Conservation (phyloP, 2,888 invertebrate genomes). For the Drosophila falleni region DNA sequence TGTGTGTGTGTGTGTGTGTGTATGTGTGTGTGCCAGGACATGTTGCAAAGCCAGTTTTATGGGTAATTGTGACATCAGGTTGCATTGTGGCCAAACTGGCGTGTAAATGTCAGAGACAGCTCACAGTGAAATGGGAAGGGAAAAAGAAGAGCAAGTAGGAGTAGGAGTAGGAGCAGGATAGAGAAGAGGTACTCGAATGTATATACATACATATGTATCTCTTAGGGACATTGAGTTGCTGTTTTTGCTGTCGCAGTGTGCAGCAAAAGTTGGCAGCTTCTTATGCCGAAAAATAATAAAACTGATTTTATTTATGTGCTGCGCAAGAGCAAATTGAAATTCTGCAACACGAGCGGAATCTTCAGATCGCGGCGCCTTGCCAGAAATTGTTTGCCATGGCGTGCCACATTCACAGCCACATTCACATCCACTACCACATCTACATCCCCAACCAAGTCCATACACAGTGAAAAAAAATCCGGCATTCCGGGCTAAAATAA, state of each 20-base stretch:
- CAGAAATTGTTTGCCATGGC: constrained; percentile 46
- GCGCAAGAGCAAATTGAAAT: constrained; percentile 73
- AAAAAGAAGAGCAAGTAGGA: not conserved
- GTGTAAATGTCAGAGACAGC: constrained; percentile 8
- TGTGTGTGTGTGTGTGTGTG: not conserved
- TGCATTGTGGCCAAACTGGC: constrained; percentile 24
- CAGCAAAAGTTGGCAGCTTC: constrained; percentile 57
- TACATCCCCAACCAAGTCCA: constrained; percentile 3
- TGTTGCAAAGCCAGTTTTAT: constrained; percentile 8
- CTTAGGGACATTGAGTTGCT: constrained; percentile 5
- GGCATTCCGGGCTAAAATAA: too few species aligned
- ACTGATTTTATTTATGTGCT: constrained; percentile 76
- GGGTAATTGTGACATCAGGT: constrained; percentile 28
- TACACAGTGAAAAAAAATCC: too few species aligned
- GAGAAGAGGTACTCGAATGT: not conserved
- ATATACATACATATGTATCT: not conserved
- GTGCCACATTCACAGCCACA: constrained; percentile 23
- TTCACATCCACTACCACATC: not conserved
- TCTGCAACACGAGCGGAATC: constrained; percentile 59
- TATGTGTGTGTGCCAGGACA: not conserved
- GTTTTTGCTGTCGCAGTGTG: constrained; percentile 15
- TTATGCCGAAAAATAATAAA: constrained; percentile 65
- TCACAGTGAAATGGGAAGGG: not conserved
- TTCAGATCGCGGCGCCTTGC: constrained; percentile 47
- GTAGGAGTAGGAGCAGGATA: not conserved